Conservation (phyloP, 1,140 invertebrate species). For the Eriosoma lanigerum region DNA sequence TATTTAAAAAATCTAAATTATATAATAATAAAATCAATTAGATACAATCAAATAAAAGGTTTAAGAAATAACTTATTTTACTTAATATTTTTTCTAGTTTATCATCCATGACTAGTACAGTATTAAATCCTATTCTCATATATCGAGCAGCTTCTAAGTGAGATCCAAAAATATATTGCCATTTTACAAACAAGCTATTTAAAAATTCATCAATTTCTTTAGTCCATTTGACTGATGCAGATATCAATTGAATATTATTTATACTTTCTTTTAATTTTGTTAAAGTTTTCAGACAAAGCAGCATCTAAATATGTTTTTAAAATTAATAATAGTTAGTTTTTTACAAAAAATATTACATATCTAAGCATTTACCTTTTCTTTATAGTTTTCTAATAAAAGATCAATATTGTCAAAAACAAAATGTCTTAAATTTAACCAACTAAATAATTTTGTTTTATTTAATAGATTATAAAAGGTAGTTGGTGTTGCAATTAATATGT, state of each 20-base stretch:
- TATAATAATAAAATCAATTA: background rate
- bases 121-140: constrained; percentile 9
- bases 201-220: constrained; percentile 10
- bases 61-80: background rate
- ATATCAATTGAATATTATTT: constrained; percentile 6
- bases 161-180: constrained; percentile 46
- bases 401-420: constrained; percentile 48
- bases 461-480: background rate
- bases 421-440: constrained; percentile 22
- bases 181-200: constrained; percentile 3
- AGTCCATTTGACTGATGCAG: constrained; percentile 31
- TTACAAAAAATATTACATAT: too few species aligned
- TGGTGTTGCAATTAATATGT: constrained; percentile 34
- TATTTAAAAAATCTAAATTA: constrained; percentile 17
- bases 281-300: background rate
- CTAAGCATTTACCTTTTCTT: background rate
- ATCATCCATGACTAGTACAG: background rate
- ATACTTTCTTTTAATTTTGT: background rate
- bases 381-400: constrained; percentile 21
- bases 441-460: constrained; percentile 23
- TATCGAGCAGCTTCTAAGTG: constrained; percentile 37
- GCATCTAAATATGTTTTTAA: constrained; percentile 1
- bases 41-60: too few species aligned
- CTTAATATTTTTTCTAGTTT: constrained; percentile 19
- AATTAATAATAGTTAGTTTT: background rate